A percentile compares a stretch with the other conserved stretches of the same genome.
Conservation (phyloP, 2,113 vertebrate genomes). For the Microcebus ravelobensis region DNA sequence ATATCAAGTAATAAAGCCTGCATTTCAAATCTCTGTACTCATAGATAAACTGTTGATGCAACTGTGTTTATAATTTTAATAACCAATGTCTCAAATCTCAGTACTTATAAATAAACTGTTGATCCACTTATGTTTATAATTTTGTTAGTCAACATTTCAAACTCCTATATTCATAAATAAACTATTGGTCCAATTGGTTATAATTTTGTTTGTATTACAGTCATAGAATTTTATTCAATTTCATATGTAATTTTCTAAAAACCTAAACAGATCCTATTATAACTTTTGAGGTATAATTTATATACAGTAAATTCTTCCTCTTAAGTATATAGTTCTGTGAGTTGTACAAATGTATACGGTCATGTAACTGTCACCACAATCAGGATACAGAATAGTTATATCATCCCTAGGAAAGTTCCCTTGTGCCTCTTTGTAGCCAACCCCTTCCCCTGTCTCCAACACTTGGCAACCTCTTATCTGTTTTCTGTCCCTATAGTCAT, state of each 20-base stretch:
- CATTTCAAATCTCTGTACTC: constrained; percentile 4
- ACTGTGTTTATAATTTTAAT: constrained; percentile 39
- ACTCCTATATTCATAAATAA: neutral
- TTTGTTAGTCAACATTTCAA: constrained; percentile 8
- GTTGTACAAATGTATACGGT: neutral
- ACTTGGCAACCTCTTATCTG: neutral
- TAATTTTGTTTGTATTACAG: neutral
- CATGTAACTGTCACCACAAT: neutral
- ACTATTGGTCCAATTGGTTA: neutral
- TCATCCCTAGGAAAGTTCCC: neutral
- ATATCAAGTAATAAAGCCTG: neutral
- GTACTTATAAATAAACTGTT: constrained; percentile 26
- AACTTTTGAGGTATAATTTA: neutral
- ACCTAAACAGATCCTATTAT: neutral
- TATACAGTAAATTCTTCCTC: neutral
- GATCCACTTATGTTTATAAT: constrained; percentile 9
- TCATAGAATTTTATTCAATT: constrained; percentile 27
- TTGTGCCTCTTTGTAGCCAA: neutral
- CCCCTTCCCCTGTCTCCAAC: neutral
- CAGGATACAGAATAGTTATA: neutral
- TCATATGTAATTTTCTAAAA: neutral
- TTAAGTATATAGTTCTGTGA: neutral
- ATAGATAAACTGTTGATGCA: neutral
- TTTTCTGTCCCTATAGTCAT: neutral
- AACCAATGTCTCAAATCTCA: constrained; percentile 6